Conservation (phyloP, 2,888 invertebrate genomes). For the Diloba caeruleocephala region DNA sequence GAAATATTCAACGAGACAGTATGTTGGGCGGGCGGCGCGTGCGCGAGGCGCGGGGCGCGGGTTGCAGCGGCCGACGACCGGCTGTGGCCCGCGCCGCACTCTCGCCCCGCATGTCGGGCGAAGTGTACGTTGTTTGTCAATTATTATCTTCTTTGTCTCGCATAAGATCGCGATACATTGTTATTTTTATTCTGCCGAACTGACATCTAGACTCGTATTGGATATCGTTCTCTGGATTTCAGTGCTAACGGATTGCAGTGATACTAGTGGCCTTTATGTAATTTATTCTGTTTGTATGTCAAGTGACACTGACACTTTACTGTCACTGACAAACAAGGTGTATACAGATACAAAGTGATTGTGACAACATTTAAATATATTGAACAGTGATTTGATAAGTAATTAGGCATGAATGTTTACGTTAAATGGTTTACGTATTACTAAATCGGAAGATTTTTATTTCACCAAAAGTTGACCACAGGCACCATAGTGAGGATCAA, state of each 20-base stretch:
- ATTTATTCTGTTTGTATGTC: slow-evolving; percentile 37
- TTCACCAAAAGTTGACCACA: slow-evolving; percentile 65
- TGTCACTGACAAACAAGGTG: slow-evolving; percentile 37
- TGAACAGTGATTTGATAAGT: slow-evolving; percentile 25
- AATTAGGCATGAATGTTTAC: slow-evolving; percentile 36
- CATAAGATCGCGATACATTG: slow-evolving; percentile 70
- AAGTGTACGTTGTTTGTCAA: slow-evolving; percentile 57
- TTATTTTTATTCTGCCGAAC: slow-evolving; percentile 77
- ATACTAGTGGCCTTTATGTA: slow-evolving; percentile 57
- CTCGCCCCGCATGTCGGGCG: slow-evolving; percentile 77
- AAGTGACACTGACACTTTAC: slow-evolving; percentile 41
- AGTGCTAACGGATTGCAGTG: slow-evolving; percentile 88
- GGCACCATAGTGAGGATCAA: slow-evolving; percentile 92
- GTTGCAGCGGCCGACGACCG: slow-evolving; percentile 67
- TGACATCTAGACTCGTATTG: slow-evolving; percentile 55
- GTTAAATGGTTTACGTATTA: slow-evolving; percentile 38
- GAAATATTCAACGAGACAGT: slow-evolving; percentile 75
- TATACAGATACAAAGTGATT: slow-evolving; percentile 8
- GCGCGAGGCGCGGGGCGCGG: slow-evolving; percentile 71
- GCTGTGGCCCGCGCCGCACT: slow-evolving; percentile 73
- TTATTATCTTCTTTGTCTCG: slow-evolving; percentile 74
- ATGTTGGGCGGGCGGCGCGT: slow-evolving; percentile 77
- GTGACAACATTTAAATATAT: slow-evolving; percentile 17
- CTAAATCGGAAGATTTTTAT: slow-evolving; percentile 29
- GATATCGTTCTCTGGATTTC: slow-evolving; percentile 79